Evolutionary conservation across 2,797 vertebrate species (phyloP).

Genomic region (Melopsittacus undulatus): DNA sequence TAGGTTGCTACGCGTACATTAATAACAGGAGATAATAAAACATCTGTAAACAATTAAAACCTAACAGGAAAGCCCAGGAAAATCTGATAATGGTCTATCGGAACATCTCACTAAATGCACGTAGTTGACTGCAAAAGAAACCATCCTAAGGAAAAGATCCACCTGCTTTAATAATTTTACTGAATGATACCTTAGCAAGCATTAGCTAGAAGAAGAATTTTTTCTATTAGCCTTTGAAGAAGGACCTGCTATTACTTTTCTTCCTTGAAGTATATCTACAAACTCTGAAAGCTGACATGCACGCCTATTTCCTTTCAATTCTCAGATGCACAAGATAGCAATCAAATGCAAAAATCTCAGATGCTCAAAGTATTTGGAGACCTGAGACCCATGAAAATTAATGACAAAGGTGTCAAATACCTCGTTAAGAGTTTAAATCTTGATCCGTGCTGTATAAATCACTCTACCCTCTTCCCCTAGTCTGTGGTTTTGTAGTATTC

Average conservation of each 20-base stretch:
- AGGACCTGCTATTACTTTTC: background rate
- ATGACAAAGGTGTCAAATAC: background rate
- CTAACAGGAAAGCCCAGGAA: slow-evolving; percentile 24
- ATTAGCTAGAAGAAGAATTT: background rate
- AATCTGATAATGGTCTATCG: slow-evolving; percentile 29
- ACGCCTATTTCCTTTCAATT: background rate
- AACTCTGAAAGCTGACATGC: background rate
- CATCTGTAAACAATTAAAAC: slow-evolving; percentile 57
- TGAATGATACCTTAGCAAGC: background rate
- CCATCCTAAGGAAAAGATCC: background rate
- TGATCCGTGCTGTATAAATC: background rate
- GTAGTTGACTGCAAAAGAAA: background rate
- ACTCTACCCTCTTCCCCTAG: background rate
- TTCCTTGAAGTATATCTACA: background rate
- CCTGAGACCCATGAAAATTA: background rate
- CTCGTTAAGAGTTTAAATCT: background rate
- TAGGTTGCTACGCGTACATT: slow-evolving; percentile 58
- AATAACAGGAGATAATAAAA: slow-evolving; percentile 65
- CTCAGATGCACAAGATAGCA: background rate
- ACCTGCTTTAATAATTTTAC: background rate
- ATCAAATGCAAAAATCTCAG: background rate
- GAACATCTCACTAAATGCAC: slow-evolving; percentile 20
- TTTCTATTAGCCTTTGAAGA: background rate
- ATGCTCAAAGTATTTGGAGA: background rate
- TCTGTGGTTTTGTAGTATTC: background rate